Base-by-base conservation (phyloP, 2,888 invertebrate genomes). In the Cepaea hortensis region DNA sequence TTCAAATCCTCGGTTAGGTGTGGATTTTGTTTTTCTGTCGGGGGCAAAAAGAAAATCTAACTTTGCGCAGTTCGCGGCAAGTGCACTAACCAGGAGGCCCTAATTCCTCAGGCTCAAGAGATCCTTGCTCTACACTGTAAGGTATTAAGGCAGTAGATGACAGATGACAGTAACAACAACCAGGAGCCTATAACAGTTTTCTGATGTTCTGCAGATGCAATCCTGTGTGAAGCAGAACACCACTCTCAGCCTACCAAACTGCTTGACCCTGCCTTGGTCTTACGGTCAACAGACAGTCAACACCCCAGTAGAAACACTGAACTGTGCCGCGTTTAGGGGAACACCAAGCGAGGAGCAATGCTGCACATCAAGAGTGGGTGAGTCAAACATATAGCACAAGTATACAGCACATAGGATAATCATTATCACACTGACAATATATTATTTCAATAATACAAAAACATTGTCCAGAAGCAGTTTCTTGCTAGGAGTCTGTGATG, bases 321-420 rank as follows among this genome's bases (percentile, higher is more conserved):
- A 81, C 68, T 81, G 68, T 70, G 4, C 68, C 18, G 70, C 20
- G 20, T 81, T 81, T 61, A 68, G 48, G 4, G 81, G 81, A 13
- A 68, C 46, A 18, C 23, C 48, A 48, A 35, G 35, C 13, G 68
- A 81, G 35, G 48, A 70, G 48, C 3, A 3, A 7, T 81, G 68
- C 15, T 81, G 81, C 50, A 46, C 3, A 48, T 50, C 81, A n/a
- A 68, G 6, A 50, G 62, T 79, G 3, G 79, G 79, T 79, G 9
- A 79, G 79, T 62, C 6, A 20, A 18, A 68, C n/a, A 18, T 4
- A 20, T n/a, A 68, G 1, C 68, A 68, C n/a, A 55, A 9, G 11
- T 6, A 55, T 55, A 55, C 0, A 55, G 0, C 11, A 6, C 20
- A 9, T 20, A 6, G 18, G 48, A 68, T 15, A 68, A 20, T 68